phyloP scores from a whole-genome alignment of 2,888 invertebrate species.

The Teinopalpus imperialis region DNA sequence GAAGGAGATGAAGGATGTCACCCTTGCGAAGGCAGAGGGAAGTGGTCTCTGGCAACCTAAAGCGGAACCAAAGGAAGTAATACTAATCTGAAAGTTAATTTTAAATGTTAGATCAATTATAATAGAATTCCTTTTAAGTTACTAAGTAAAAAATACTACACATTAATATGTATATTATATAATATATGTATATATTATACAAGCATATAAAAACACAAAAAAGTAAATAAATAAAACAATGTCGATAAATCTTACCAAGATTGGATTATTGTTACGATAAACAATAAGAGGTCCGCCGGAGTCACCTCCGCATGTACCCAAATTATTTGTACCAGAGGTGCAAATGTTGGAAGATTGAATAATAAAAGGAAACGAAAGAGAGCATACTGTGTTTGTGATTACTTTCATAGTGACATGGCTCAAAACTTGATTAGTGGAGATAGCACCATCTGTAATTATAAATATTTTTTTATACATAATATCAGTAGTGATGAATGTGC shows the following conservation, averaged over 20 bases:
- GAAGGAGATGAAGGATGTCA: constrained; percentile 44
- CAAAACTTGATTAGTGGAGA: constrained; percentile 34
- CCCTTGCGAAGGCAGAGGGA: constrained; percentile 51
- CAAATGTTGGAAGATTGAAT: constrained; percentile 47
- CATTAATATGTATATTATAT: no score
- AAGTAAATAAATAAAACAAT: no score
- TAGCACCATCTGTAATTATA: constrained; percentile 33
- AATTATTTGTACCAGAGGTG: constrained; percentile 32
- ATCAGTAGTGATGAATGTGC: no score
- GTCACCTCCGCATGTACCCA: constrained; percentile 51
- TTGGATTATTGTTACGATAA: constrained; percentile 29
- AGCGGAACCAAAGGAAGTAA: constrained; percentile 48
- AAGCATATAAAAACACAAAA: no score
- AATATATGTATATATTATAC: no score
- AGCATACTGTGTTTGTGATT: constrained; percentile 45
- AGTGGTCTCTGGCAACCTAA: constrained; percentile 42
- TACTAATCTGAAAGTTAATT: constrained; percentile 37
- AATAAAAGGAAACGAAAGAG: constrained; percentile 36
- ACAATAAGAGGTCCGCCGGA: constrained; percentile 58
- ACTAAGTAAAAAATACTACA: no score
- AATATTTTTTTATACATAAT: no score
- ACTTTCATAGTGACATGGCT: constrained; percentile 41
- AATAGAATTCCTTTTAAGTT: no score
- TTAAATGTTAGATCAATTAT: no score
- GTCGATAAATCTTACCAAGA: constrained; percentile 49